Base-by-base conservation (phyloP, 2,797 vertebrate genomes). In the Graptemys geographica region DNA sequence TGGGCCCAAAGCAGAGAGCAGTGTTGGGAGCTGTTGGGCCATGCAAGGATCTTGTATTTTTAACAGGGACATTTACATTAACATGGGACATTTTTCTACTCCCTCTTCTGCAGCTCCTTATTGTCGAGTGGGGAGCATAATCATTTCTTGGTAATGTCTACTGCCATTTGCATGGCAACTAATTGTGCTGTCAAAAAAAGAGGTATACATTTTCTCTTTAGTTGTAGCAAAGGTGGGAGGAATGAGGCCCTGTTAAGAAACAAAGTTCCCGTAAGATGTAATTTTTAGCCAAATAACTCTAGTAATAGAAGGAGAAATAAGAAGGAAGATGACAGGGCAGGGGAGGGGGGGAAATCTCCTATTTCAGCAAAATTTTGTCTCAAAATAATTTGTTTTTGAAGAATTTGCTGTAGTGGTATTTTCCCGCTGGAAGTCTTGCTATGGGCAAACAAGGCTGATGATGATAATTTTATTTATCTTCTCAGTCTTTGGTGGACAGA, bases 371-470 rank as follows among this genome's bases (percentile, higher is more conserved):
- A 95, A 83, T 78, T 18, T 8, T 79, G 3, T 86, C n/a, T 93
- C 27, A 85, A 56, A 5, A 33, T 16, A 88, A 25, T 76, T 89
- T 62, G 3, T 0, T 8, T 90, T 93, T 91, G 41, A 94, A 86
- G 51, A 86, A 27, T 81, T 91, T 94, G 88, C 57, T 2, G 1
- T 90, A 72, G 51, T 72, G 41, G 7, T 90, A 51, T 57, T 89
- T 96, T 91, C 93, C 91, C 94, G 23, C 81, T 90, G 90, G 25
- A 96, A 92, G 15, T 15, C 56, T 88, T 85, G 31, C 78, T 41
- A 52, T 84, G 53, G 84, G 53, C 59, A 86, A 83, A 62, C 27
- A 90, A 51, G 5, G 83, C 21, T 25, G 41, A 47, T 44, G 41
- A 25, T 44, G 41, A 23, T 7, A 23, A 87, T 87, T 6, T 3